Conservation (phyloP, 2,797 vertebrate genomes). For the Gymnothorax javanicus region DNA sequence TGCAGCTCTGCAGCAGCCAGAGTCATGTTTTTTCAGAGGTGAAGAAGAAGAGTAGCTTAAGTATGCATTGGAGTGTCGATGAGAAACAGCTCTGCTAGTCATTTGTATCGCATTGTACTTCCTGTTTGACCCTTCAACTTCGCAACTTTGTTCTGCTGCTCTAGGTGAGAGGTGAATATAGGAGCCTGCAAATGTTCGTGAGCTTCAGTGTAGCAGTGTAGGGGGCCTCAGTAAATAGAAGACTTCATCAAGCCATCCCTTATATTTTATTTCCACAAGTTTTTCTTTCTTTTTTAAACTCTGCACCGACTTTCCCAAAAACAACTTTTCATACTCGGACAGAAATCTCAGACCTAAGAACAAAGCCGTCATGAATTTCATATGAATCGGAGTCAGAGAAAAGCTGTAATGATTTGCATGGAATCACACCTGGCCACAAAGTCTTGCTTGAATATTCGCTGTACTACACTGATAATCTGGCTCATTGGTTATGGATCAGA, state of each 20-base stretch:
- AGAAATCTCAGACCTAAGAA: background rate
- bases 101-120: background rate
- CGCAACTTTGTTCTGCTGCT: background rate
- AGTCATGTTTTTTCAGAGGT: too few species aligned
- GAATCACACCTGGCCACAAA: background rate
- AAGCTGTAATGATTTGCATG: constrained; percentile 10
- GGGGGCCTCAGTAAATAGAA: background rate
- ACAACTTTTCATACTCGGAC: background rate
- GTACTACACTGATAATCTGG: background rate
- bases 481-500: background rate
- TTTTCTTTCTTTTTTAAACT: background rate
- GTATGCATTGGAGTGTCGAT: too few species aligned
- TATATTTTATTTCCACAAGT: background rate
- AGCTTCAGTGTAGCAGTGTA: background rate
- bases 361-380: background rate
- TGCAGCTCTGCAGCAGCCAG: too few species aligned
- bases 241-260: background rate
- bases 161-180: background rate
- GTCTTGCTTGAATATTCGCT: background rate
- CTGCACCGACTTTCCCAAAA: background rate
- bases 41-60: too few species aligned
- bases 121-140: background rate
- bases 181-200: background rate
- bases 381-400: background rate
- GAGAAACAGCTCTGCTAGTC: too few species aligned